Base-by-base conservation (phyloP, 2,888 invertebrate genomes). In the Lutraria lutraria region DNA sequence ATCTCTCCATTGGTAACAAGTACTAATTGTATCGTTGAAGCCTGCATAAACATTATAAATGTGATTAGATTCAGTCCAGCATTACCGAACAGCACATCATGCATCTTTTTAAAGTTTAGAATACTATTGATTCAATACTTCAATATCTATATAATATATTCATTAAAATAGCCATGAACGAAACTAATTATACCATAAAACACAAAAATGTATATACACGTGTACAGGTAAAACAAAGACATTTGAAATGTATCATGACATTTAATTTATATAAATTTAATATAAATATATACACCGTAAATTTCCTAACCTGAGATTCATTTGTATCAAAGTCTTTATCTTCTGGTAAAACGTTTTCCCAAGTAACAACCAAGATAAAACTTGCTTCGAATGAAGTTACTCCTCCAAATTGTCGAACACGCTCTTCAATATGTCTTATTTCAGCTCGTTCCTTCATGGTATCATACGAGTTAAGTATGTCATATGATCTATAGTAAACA, bases 1-100 rank as follows among this genome's bases (percentile, higher is more conserved):
- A 29, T 29, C 34, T 56, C 43, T 0, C 86, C 86, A 43, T 81
- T 68, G 6, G 81, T 81, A 34, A 63, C 53, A 2, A 86, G 43
- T 19, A 86, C 80, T 12, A 60, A 15, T 68, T 86, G 86, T 25
- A 86, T 81, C 0, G 86, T 86, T n/a, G 86, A 53, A n/a, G 81
- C 25, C 79, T 86, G 8, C 43, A 43, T 43, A 43, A 43, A 43
- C n/a, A n/a, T n/a, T n/a, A n/a, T n/a, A n/a, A n/a, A n/a, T n/a
- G n/a, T n/a, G n/a, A n/a, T n/a, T n/a, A n/a, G n/a, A n/a, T n/a
- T n/a, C n/a, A n/a, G n/a, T n/a, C n/a, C n/a, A n/a, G n/a, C n/a
- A n/a, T n/a, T n/a, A n/a, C n/a, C n/a, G n/a, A n/a, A n/a, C n/a
- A n/a, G n/a, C n/a, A n/a, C n/a, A n/a, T n/a, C n/a, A n/a, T n/a